A percentile compares a stretch with the other conserved stretches of the same genome.
These are phyloP conservation scores for Centropyge bicolor DNA, from an alignment of 2,797 vertebrate species.

Conservation along the genomic window DNA sequence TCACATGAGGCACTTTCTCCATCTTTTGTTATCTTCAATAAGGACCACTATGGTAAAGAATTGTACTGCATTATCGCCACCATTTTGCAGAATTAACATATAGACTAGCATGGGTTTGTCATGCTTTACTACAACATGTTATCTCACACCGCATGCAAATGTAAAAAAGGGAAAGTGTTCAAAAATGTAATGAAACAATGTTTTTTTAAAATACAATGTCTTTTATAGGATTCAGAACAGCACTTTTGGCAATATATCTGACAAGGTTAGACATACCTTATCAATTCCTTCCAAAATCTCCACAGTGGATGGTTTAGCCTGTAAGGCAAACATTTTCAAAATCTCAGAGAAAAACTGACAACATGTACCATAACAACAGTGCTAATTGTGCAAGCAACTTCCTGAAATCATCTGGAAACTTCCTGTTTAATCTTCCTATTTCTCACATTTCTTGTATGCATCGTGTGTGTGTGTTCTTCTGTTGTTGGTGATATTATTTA, in stretches of 20 bases:
- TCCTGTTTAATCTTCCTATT: conserved; percentile 36
- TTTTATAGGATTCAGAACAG: conserved; percentile 5
- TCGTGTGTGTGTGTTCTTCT: neutral
- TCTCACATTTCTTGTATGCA: neutral
- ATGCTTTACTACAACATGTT: too few relatives aligned
- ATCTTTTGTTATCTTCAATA: neutral
- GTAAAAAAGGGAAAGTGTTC: too few relatives aligned
- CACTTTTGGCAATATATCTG: neutral
- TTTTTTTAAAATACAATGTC: neutral
- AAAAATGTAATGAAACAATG: too few relatives aligned
- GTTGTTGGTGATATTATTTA: neutral
- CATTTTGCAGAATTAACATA: neutral
- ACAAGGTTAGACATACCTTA: conserved; percentile 87
- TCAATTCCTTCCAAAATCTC: conserved; percentile 96
- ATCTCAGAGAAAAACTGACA: neutral
- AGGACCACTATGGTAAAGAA: neutral
- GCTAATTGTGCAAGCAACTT: conserved; percentile 14
- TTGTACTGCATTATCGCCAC: neutral
- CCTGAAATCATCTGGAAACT: neutral
- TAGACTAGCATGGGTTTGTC: too few relatives aligned
- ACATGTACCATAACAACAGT: conserved; percentile 13
- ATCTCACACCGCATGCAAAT: neutral
- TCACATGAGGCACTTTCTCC: neutral
- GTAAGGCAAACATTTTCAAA: conserved; percentile 62
- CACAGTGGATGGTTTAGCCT: conserved; percentile 96